Evolutionary conservation across 2,113 vertebrate genomes (phyloP).

Genomic region (Phaetusa simplex): DNA sequence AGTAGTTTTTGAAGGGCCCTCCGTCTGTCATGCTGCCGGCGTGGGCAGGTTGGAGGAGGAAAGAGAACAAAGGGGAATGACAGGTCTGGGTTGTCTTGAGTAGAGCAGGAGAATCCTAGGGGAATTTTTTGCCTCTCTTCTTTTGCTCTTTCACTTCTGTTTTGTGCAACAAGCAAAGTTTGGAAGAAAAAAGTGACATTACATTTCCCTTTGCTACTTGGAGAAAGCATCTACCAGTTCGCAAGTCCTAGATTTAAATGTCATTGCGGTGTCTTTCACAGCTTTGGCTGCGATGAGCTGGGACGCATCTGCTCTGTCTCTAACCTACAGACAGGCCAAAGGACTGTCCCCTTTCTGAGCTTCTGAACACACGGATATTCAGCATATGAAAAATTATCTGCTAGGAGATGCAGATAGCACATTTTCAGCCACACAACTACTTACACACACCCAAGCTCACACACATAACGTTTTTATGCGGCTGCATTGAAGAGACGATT

Average conservation of each 20-base stretch:
- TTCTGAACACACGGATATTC: accelerated
- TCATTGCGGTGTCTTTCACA: background rate
- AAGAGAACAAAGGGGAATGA: background rate
- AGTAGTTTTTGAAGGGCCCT: background rate
- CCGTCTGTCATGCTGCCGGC: background rate
- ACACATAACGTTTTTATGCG: background rate
- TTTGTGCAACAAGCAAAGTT: background rate
- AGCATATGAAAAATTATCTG: background rate
- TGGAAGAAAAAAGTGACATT: background rate
- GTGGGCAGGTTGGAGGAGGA: background rate
- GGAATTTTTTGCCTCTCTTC: background rate
- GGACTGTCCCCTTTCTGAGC: background rate
- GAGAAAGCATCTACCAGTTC: background rate
- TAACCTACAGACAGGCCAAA: background rate
- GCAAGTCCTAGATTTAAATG: background rate
- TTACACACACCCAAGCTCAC: accelerated
- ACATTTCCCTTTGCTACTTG: background rate
- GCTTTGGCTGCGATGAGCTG: background rate
- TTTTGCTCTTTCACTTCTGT: background rate
- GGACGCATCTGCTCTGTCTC: background rate
- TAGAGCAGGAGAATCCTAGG: background rate
- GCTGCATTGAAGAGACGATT: background rate
- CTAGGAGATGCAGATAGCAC: background rate
- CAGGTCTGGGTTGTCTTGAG: background rate
- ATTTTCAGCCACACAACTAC: background rate